Conservation (phyloP, 2,888 invertebrate species). For the Argyresthia albistria region DNA sequence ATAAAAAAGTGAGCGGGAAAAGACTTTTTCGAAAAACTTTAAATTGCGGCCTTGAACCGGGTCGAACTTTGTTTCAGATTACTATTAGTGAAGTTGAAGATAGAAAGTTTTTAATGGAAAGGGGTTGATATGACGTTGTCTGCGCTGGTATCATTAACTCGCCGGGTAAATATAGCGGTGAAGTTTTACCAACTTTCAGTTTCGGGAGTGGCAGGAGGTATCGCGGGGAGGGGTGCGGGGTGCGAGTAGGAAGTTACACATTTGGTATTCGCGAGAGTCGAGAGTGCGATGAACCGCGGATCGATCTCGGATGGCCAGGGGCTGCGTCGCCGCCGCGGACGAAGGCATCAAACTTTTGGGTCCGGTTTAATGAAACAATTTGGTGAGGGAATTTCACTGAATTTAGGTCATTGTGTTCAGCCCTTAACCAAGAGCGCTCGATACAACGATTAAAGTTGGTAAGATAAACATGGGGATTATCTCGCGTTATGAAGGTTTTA, state of each 20-base stretch:
- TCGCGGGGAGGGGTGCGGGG: conserved; percentile 13
- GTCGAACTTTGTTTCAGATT: conserved; percentile 67
- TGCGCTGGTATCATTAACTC: conserved; percentile 37
- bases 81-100: conserved; percentile 63
- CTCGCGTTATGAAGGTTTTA: background rate
- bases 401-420: conserved; percentile 55
- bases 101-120: conserved; percentile 57
- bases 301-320: conserved; percentile 42
- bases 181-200: conserved; percentile 23
- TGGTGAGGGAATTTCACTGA: conserved; percentile 35
- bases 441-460: conserved; percentile 2
- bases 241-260: conserved; percentile 27
- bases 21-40: conserved; percentile 72
- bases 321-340: conserved; percentile 16
- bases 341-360: conserved; percentile 53
- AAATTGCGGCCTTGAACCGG: conserved; percentile 73
- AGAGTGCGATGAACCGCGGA: conserved; percentile 50
- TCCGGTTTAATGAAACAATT: conserved; percentile 62
- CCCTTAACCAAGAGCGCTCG: conserved; percentile 5
- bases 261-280: conserved; percentile 25
- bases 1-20: conserved; percentile 69
- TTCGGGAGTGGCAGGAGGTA: too few species aligned
- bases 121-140: conserved; percentile 38
- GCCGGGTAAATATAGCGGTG: conserved; percentile 34
- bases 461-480: background rate